Base-by-base conservation (phyloP, 2,113 vertebrate genomes). In the Percina caprodes region DNA sequence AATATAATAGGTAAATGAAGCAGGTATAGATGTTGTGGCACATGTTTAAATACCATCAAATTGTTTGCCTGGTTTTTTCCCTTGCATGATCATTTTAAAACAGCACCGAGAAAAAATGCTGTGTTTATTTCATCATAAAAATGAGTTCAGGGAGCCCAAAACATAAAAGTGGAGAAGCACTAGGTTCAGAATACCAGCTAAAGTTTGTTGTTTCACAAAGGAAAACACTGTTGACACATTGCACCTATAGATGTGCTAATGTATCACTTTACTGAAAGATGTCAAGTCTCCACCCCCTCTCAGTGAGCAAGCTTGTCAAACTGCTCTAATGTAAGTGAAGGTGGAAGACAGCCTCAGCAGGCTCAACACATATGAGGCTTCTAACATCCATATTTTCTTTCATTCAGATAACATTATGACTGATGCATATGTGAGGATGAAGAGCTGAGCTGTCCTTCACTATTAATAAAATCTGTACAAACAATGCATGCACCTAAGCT, bases 161-260 rank as follows among this genome's bases (percentile, higher is more conserved):
- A 59, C 16, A 14, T 15, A 45, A 14, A 42, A 42, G 16, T 55
- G 21, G 46, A 42, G n/a, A 26, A 59, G 19, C 51, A 66, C 8
- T 21, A 23, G 23, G 46, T 21, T 65, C 16, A 66, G 35, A 52
- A 10, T 6, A 49, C 13, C 3, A 56, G 46, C 26, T 2, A 7
- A 66, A 54, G 35, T 77, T 82, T 81, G 73, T 85, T 87, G 83
- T 76, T 89, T 72, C 61, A 49, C 3, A 23, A 48, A 15, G 26
- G 21, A 18, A 63, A 79, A 66, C 71, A 60, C 30, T 18, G 74
- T 26, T 69, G 70, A 82, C 35, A 35, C 46, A 71, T 55, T 52
- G 58, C 63, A 79, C 70, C 60, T 69, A 51, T 56, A 62, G 61
- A 76, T 30, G 61, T 76, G 77, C 42, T 67, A 79, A 75, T 49